Evolutionary conservation across 30 jellyfish, hydroid and myxozoan species (phyloP).

Genomic region (Turritopsis rubra): DNA sequence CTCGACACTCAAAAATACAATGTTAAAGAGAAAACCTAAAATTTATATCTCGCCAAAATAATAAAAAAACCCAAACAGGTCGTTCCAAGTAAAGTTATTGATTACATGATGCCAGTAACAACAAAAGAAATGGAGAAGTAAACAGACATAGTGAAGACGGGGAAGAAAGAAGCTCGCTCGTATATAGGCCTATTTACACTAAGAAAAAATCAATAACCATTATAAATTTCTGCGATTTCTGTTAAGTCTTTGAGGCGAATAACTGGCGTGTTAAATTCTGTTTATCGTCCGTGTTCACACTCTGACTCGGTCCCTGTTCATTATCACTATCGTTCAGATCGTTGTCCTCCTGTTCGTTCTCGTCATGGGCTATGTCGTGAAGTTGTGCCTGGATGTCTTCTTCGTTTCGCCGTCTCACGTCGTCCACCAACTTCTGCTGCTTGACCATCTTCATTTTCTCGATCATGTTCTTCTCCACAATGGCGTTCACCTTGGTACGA

Average conservation of each 20-base stretch:
- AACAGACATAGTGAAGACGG: background rate
- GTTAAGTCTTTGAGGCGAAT: background rate
- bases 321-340: background rate
- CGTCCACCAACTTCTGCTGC: slow-evolving; percentile 32
- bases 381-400: slow-evolving; percentile 1
- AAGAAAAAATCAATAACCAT: background rate
- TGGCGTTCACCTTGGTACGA: slow-evolving; percentile 78
- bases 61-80: no score
- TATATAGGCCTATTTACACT: background rate
- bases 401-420: slow-evolving; percentile 15
- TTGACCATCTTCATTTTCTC: slow-evolving; percentile 42
- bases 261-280: background rate
- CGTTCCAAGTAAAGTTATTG: background rate
- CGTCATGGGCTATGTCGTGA: background rate
- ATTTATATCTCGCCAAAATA: background rate
- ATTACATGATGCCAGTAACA: background rate
- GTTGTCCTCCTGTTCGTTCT: background rate
- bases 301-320: slow-evolving; percentile 4
- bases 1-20: background rate
- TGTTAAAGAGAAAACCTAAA: background rate
- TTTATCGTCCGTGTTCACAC: background rate
- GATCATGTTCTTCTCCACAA: slow-evolving; percentile 38
- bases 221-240: background rate
- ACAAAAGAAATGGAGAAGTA: background rate
- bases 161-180: background rate